phyloP scores from a whole-genome alignment of 2,797 vertebrate genomes.

The Chiropotes sagulatus region DNA sequence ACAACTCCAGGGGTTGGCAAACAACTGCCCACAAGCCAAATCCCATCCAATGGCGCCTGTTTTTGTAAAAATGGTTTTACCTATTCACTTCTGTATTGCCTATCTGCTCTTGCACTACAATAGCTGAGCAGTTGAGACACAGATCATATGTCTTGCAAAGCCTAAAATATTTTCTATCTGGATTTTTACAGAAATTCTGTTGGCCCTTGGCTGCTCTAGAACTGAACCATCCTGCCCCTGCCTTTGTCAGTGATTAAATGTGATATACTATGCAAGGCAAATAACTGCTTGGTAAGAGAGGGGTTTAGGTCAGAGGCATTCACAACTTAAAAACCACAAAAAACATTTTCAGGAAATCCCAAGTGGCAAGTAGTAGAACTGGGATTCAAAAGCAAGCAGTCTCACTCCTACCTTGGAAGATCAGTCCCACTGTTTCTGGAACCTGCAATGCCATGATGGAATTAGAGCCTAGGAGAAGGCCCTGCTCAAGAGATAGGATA shows the following conservation, averaged over 20 bases:
- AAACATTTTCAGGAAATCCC: background rate
- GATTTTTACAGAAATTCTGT: background rate
- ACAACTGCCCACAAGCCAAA: background rate
- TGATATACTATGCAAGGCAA: background rate
- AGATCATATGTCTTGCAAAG: background rate
- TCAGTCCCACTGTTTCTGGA: background rate
- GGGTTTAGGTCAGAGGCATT: background rate
- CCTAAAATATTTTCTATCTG: slow-evolving; percentile 10
- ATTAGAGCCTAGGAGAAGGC: too few relatives aligned
- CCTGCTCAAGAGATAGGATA: background rate
- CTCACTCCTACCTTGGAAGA: background rate
- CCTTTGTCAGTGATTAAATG: background rate
- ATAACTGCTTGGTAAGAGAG: background rate
- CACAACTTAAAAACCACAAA: background rate
- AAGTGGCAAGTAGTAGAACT: background rate
- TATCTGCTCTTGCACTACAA: background rate
- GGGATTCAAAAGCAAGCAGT: background rate
- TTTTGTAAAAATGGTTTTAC: background rate
- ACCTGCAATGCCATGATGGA: background rate
- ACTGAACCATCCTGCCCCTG: background rate
- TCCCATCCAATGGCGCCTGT: background rate
- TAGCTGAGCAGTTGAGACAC: background rate
- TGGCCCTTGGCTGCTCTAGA: background rate
- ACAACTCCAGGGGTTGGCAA: background rate
- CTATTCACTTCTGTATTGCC: background rate